phyloP scores from a whole-genome alignment of 1,140 invertebrate species.

The Trinorchestia longiramus region DNA sequence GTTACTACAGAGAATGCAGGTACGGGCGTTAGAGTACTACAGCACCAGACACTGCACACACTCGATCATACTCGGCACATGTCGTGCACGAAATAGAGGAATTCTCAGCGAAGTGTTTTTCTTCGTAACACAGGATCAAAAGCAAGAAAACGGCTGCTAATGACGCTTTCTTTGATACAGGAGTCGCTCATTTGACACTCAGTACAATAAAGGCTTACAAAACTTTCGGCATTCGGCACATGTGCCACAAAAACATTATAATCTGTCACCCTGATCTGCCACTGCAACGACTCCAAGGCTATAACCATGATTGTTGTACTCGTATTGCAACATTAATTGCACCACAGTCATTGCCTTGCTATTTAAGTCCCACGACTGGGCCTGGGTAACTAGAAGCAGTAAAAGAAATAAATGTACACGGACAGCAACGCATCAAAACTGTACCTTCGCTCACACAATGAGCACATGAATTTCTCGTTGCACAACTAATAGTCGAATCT shows the following conservation, averaged over 20 bases:
- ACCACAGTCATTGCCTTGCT: not conserved
- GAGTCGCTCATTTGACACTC: not conserved
- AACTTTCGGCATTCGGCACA: not conserved
- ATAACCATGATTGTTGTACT: constrained; percentile 8
- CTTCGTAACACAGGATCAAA: not conserved
- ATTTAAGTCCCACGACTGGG: not conserved
- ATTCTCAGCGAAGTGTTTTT: not conserved
- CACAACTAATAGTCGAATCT: not conserved
- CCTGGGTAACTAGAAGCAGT: not conserved
- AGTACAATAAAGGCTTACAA: not conserved
- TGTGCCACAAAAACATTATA: not conserved
- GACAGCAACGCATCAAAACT: not conserved
- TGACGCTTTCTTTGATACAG: not conserved
- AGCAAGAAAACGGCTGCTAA: not conserved
- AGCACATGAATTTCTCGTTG: not conserved
- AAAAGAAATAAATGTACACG: not conserved
- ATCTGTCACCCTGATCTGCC: not conserved
- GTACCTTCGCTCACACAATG: not conserved
- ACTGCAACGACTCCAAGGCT: not conserved
- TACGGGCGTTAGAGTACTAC: not conserved
- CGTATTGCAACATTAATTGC: constrained; percentile 1
- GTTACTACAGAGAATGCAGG: not conserved
- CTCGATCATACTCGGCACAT: not conserved
- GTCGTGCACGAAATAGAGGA: not conserved
- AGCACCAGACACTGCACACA: not conserved